A percentile compares a stretch with the other conserved stretches of the same genome.
Conservation (phyloP, 2,797 vertebrate species). For the Carcharodon carcharias region DNA sequence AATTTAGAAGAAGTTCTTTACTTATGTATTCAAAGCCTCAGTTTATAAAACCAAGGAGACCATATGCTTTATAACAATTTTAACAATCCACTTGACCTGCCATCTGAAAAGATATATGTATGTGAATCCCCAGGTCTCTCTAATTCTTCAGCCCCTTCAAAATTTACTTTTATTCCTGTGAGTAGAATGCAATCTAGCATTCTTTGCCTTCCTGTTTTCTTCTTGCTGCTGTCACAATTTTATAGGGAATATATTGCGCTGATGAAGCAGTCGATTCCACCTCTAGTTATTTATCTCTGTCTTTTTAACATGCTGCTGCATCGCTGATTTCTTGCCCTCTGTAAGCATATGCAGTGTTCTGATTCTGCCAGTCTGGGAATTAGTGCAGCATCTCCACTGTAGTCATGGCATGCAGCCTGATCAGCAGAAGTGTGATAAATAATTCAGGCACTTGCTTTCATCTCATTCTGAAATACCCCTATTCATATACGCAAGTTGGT, state of each 20-base stretch:
- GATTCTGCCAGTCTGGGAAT: conserved; percentile 32
- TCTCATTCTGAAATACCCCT: conserved; percentile 18
- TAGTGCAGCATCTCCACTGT: conserved; percentile 15
- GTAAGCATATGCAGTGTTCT: neutral
- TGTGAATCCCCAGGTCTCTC: neutral
- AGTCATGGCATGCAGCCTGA: neutral
- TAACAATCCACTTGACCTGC: neutral
- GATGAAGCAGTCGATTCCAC: neutral
- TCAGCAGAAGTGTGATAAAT: conserved; percentile 32
- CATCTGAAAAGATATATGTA: neutral
- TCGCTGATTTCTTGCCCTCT: conserved; percentile 25
- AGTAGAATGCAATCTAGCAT: neutral
- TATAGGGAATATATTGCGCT: neutral
- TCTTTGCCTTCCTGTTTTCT: neutral
- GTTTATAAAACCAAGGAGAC: neutral
- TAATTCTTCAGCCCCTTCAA: neutral
- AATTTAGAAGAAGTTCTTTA: neutral
- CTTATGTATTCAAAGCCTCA: neutral
- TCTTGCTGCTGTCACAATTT: neutral
- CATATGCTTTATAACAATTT: neutral
- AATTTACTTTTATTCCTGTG: neutral
- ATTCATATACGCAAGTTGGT: neutral
- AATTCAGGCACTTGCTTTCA: conserved; percentile 29
- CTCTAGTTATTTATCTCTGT: conserved; percentile 28
- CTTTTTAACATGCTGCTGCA: conserved; percentile 27